Percentiles rank a stretch among this genome's conserved stretches.
Evolutionary conservation across 1,140 invertebrate genomes (phyloP).

Genomic region (Drosophila hydei): DNA sequence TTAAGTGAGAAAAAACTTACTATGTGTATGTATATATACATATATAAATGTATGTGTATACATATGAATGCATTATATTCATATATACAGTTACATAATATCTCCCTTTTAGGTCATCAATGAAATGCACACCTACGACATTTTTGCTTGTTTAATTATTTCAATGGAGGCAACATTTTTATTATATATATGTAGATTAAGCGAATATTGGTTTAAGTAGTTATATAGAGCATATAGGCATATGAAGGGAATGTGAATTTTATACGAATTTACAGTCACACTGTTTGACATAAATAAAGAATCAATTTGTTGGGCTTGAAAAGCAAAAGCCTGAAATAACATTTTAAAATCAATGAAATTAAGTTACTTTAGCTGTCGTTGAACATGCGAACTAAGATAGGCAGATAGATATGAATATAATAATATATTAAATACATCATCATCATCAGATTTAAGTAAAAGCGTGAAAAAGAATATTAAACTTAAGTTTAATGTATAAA

Average conservation of each 20-base stretch:
- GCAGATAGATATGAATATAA: too few species aligned
- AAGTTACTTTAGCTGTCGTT: too few species aligned
- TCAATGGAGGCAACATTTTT: slow-evolving; percentile 65
- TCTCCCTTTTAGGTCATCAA: slow-evolving; percentile 70
- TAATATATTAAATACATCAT: too few species aligned
- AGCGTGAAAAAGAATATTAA: too few species aligned
- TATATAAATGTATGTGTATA: slow-evolving; percentile 15
- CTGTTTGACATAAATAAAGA: slow-evolving; percentile 51
- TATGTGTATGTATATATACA: slow-evolving; percentile 17
- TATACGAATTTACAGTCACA: too few species aligned
- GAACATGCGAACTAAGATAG: too few species aligned
- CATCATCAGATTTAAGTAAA: too few species aligned
- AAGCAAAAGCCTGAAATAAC: too few species aligned
- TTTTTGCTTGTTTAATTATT: slow-evolving; percentile 71
- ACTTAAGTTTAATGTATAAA: too few species aligned
- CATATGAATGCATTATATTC: slow-evolving; percentile 6
- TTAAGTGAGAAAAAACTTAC: slow-evolving; percentile 63
- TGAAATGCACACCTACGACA: slow-evolving; percentile 63
- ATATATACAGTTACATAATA: slow-evolving; percentile 20
- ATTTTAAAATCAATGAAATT: too few species aligned
- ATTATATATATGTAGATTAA: slow-evolving; percentile 7
- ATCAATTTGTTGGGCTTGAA: slow-evolving; percentile 35
- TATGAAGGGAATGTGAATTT: slow-evolving; percentile 13
- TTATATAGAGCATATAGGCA: background rate
- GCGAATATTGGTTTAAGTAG: background rate